Evolutionary conservation across 2,113 vertebrate genomes (phyloP).

Genomic region (Otolemur garnettii): DNA sequence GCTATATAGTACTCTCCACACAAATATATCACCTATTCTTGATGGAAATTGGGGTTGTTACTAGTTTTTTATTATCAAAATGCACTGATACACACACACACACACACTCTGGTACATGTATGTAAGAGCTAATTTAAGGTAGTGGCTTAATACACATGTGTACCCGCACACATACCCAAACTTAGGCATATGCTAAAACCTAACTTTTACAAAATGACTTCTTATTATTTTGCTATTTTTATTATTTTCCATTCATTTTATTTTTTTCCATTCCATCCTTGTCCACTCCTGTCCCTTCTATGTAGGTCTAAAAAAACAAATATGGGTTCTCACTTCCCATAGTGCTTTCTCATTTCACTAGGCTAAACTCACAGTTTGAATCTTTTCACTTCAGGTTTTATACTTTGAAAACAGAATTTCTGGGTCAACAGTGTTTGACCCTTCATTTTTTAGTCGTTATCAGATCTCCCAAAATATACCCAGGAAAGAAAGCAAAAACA

Average conservation of each 20-base stretch:
- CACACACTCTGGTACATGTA: neutral
- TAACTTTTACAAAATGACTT: neutral
- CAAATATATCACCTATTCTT: neutral
- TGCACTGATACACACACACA: neutral
- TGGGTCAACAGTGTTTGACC: neutral
- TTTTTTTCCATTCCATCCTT: neutral
- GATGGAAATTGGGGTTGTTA: neutral
- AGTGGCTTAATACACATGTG: neutral
- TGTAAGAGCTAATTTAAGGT: neutral
- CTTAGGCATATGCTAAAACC: neutral
- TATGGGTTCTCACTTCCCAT: neutral
- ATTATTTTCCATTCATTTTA: neutral
- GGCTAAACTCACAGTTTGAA: neutral
- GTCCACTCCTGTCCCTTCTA: neutral
- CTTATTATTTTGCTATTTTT: slow-evolving; percentile 3
- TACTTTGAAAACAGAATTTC: neutral
- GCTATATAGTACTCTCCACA: neutral
- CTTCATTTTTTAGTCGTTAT: slow-evolving; percentile 26
- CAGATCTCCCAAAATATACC: neutral
- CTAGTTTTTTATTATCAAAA: slow-evolving; percentile 9
- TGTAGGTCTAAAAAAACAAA: neutral
- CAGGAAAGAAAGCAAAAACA: neutral
- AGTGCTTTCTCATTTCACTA: neutral
- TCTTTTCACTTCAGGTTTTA: neutral
- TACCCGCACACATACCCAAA: neutral